Percentiles rank a stretch among this genome's conserved stretches.
Evolutionary conservation across 1,140 invertebrate species (phyloP).

Genomic region (Tetramorium simillimum): DNA sequence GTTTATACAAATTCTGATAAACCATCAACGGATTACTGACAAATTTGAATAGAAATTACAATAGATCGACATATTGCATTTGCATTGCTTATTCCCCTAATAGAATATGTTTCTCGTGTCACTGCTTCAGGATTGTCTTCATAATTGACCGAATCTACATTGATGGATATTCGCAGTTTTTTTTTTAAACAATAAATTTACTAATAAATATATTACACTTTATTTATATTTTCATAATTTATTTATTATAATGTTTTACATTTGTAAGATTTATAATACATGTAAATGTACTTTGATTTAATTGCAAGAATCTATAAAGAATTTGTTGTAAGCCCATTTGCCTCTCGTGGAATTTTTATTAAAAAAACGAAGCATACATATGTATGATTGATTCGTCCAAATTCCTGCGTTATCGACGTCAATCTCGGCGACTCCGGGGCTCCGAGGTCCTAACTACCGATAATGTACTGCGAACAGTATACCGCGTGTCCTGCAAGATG

Average conservation of each 20-base stretch:
- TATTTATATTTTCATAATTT: no score
- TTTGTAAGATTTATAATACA: no score
- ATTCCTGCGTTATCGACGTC: not conserved
- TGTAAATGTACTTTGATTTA: no score
- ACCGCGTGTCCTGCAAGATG: not conserved
- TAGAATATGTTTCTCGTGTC: no score
- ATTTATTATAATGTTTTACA: no score
- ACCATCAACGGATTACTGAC: not conserved
- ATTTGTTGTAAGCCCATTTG: not conserved
- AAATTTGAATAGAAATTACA: no score
- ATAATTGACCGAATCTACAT: no score
- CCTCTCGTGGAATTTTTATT: not conserved
- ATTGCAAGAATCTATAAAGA: not conserved
- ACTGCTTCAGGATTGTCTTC: no score
- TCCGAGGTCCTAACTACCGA: not conserved
- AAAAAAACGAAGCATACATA: not conserved
- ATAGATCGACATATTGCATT: not conserved
- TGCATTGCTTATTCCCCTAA: no score
- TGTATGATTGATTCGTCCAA: not conserved
- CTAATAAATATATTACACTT: no score
- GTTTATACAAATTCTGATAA: not conserved
- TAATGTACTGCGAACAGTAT: not conserved
- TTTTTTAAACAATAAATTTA: no score
- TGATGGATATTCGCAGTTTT: no score
- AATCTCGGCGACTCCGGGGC: not conserved